These are phyloP conservation scores for Trigoniulus corallinus DNA, from an alignment of 1,140 invertebrate species.

Conservation along the genomic window DNA sequence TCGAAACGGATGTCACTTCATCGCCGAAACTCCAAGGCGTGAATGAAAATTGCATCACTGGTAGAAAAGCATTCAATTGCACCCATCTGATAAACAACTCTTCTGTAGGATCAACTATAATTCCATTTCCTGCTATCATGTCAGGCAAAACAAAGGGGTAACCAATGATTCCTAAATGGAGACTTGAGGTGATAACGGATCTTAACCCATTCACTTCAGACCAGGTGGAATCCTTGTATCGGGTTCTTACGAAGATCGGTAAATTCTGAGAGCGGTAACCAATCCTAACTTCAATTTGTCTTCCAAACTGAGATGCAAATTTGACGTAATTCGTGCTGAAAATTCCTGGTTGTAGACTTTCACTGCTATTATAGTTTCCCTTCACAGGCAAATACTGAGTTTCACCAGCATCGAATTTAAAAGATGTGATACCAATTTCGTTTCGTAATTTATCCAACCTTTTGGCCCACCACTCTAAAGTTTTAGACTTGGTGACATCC, in stretches of 20 bases:
- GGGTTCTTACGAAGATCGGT: constrained; percentile 68
- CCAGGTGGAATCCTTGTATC: constrained; percentile 71
- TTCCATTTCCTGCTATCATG: constrained; percentile 78
- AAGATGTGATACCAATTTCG: constrained; percentile 54
- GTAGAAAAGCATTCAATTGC: constrained; percentile 70
- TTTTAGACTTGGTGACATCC: constrained; percentile 60
- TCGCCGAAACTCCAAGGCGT: constrained; percentile 71
- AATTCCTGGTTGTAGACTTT: constrained; percentile 35
- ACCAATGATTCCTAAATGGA: constrained; percentile 67
- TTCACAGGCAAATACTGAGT: constrained; percentile 30
- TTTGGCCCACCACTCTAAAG: constrained; percentile 52
- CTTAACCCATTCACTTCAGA: constrained; percentile 51
- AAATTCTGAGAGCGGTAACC: constrained; percentile 48
- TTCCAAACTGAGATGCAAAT: constrained; percentile 42
- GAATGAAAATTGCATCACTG: constrained; percentile 70
- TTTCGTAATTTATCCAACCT: constrained; percentile 40
- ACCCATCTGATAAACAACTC: constrained; percentile 84
- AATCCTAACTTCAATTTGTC: constrained; percentile 47
- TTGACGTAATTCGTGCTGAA: constrained; percentile 46
- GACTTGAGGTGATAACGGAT: constrained; percentile 58
- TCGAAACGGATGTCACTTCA: constrained; percentile 30
- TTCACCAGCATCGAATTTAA: constrained; percentile 92
- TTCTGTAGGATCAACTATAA: constrained; percentile 33
- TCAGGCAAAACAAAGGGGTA: constrained; percentile 74
- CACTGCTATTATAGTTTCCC: constrained; percentile 15